Base-by-base conservation (phyloP, 2,113 vertebrate species). In the Rhadina sibilatrix region DNA sequence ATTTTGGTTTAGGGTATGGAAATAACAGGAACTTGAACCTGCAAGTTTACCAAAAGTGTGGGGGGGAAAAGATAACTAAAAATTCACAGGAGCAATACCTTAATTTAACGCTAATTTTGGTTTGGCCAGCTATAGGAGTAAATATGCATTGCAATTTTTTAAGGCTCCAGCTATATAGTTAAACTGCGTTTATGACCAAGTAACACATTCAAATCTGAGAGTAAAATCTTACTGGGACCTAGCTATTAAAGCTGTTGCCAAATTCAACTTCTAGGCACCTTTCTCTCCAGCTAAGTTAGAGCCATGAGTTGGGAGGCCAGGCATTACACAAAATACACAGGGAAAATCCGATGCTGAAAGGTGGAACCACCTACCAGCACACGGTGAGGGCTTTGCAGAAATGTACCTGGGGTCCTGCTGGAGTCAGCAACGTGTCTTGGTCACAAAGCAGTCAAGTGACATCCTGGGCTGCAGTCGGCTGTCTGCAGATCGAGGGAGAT, bases 301-400 rank as follows among this genome's bases (percentile, higher is more conserved):
- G 33, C 3, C 38, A 35, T 5, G 17, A 46, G 5, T 1, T 59
- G 38, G 16, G 20, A 59, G 25, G 24, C 9, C 22, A 66, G 35
- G 8, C 5, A 3, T 25, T 24, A n/a, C 17, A 49, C 6, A 33
- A n/a, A 61, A 59, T 14, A 35, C 15, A 6, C 1, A 1, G 11
- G 10, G 22, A 53, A 83, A 66, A 5, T 21, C 35, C 37, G 31
- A 49, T 42, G 27, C 37, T 50, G 35, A 52, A 63, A 61, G 53
- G 44, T 8, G 68, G 49, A 89, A 47, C 33, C 22, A 23, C 4
- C 5, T 5, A 57, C 9, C n/a, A 81, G 38, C 6, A n/a, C 1
- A 0, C 21, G 28, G 12, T 42, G 21, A 14, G 49, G 35, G 11
- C 53, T 40, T 59, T 61, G 33, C 38, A 54, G 28, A 54, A 79